Percentiles rank a stretch among this genome's conserved stretches.
phyloP scores from a whole-genome alignment of 2,113 vertebrate genomes.

The Nerophis ophidion region DNA sequence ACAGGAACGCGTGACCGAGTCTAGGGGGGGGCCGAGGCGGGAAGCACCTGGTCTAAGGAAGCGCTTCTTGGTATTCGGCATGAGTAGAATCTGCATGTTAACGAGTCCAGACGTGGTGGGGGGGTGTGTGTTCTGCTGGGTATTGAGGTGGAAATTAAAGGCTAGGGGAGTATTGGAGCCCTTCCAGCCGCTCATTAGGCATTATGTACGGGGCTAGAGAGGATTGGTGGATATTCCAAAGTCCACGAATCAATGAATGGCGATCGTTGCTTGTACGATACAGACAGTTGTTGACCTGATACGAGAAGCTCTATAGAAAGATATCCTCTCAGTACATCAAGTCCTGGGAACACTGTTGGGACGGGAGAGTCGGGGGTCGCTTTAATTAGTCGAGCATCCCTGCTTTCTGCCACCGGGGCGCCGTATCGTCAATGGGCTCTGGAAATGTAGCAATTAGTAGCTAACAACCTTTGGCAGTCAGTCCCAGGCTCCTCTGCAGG shows the following conservation, averaged over 20 bases:
- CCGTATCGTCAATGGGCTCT: slow-evolving; percentile 64
- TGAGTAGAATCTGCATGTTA: slow-evolving; percentile 58
- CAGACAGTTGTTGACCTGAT: slow-evolving; percentile 44
- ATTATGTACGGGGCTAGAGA: slow-evolving; percentile 51
- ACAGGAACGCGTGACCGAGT: slow-evolving; percentile 39
- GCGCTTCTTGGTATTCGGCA: slow-evolving; percentile 54
- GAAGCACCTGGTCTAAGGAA: slow-evolving; percentile 66
- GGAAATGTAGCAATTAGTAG: slow-evolving; percentile 71
- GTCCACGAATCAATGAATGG: slow-evolving; percentile 43
- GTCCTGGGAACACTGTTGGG: slow-evolving; percentile 56
- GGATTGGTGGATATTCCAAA: slow-evolving; percentile 45
- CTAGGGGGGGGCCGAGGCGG: slow-evolving; percentile 45
- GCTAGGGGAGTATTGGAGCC: slow-evolving; percentile 54
- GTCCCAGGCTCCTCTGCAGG: slow-evolving; percentile 37
- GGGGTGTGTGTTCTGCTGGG: slow-evolving; percentile 47
- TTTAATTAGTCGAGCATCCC: slow-evolving; percentile 58
- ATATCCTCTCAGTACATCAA: not conserved
- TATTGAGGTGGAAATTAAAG: slow-evolving; percentile 65
- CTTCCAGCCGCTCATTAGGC: slow-evolving; percentile 68
- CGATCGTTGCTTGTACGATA: slow-evolving; percentile 36
- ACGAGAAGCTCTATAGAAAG: slow-evolving; percentile 28
- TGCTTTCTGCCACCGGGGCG: slow-evolving; percentile 51
- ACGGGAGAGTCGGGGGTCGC: slow-evolving; percentile 59
- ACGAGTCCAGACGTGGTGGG: slow-evolving; percentile 51
- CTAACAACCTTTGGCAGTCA: slow-evolving; percentile 56